phyloP scores from a whole-genome alignment of 2,888 invertebrate genomes.

The Parelbella ahira region DNA sequence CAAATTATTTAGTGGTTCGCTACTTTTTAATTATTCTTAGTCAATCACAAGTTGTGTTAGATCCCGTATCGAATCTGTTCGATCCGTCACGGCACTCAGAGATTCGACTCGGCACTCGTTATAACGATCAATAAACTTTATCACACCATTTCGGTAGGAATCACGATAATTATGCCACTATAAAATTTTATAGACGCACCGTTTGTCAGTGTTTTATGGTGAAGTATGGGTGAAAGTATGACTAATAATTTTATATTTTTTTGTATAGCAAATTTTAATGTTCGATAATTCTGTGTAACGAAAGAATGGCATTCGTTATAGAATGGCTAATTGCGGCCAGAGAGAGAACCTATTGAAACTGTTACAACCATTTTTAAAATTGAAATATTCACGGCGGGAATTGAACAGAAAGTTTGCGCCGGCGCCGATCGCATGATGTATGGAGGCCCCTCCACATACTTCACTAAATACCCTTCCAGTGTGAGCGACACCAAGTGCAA shows the following conservation, averaged over 20 bases:
- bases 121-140: constrained; percentile 73
- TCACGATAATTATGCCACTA: constrained; percentile 58
- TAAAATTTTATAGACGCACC: constrained; percentile 57
- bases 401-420: constrained; percentile 57
- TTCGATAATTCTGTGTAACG: constrained; percentile 28
- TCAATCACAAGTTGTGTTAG: constrained; percentile 57
- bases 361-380: constrained; percentile 41
- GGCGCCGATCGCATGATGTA: constrained; percentile 68
- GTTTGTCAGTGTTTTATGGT: constrained; percentile 49
- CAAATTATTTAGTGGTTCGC: constrained; percentile 44
- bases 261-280: constrained; percentile 33
- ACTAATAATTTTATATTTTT: constrained; percentile 36
- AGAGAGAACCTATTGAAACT: constrained; percentile 30
- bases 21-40: constrained; percentile 69
- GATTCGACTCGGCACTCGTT: constrained; percentile 61
- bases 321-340: constrained; percentile 25
- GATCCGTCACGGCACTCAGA: constrained; percentile 61
- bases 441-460: constrained; percentile 66
- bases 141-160: constrained; percentile 74
- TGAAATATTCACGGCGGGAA: constrained; percentile 53
- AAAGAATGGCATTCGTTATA: constrained; percentile 25
- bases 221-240: constrained; percentile 49
- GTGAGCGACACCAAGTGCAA: constrained; percentile 45
- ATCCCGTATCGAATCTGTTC: constrained; percentile 52
- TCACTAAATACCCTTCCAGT: constrained; percentile 63